These are phyloP conservation scores for Chaunax sp. DNA, from an alignment of 2,797 vertebrate genomes.

Conservation along the genomic window DNA sequence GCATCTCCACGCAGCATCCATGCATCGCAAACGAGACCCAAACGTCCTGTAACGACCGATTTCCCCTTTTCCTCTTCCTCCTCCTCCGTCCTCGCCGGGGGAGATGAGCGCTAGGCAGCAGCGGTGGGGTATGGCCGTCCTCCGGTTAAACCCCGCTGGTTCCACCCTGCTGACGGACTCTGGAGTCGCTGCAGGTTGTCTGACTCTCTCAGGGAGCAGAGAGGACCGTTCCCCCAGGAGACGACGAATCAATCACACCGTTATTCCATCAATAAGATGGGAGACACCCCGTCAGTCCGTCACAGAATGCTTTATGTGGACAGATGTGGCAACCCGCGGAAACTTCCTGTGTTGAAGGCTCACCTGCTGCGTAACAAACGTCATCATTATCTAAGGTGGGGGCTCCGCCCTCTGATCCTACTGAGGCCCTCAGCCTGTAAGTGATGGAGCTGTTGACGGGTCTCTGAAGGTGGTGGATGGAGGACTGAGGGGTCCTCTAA, in stretches of 20 bases:
- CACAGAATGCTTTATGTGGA: neutral
- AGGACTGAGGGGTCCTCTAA: too few species aligned
- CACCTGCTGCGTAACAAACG: constrained; percentile 34
- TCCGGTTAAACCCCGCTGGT: neutral
- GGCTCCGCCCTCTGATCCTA: neutral
- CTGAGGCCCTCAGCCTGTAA: neutral
- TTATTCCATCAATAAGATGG: constrained; percentile 65
- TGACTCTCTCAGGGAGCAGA: constrained; percentile 41
- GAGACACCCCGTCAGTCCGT: constrained; percentile 28
- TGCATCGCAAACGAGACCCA: constrained; percentile 51
- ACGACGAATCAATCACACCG: constrained; percentile 56
- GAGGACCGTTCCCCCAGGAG: constrained; percentile 24
- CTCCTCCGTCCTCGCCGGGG: constrained; percentile 40
- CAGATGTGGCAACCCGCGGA: constrained; percentile 22
- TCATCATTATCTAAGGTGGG: neutral
- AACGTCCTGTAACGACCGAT: constrained; percentile 36
- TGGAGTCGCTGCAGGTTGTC: constrained; percentile 21
- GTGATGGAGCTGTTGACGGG: too few species aligned
- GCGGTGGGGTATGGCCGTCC: neutral
- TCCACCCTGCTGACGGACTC: neutral
- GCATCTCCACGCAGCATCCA: constrained; percentile 58
- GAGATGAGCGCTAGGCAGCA: constrained; percentile 4
- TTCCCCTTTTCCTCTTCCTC: constrained; percentile 1
- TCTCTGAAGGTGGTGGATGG: too few species aligned
- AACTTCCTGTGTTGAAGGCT: too few species aligned